These are phyloP conservation scores for Tyria jacobaeae DNA, from an alignment of 2,888 invertebrate species.

Conservation along the genomic window DNA sequence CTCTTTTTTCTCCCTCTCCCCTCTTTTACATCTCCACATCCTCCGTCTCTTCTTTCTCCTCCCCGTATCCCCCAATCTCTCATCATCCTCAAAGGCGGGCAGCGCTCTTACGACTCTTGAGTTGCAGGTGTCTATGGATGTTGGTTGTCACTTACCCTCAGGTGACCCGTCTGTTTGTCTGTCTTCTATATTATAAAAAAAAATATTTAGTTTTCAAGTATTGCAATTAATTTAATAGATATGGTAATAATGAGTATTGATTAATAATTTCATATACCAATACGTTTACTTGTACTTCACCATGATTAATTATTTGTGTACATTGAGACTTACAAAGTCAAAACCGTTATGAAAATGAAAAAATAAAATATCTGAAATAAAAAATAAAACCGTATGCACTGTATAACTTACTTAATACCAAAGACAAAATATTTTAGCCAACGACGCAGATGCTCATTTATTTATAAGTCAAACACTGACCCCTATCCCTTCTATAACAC, in stretches of 20 bases:
- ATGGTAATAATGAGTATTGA: neutral
- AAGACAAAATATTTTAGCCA: slow-evolving; percentile 10
- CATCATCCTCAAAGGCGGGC: no score
- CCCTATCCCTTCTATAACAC: slow-evolving; percentile 30
- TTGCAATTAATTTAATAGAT: neutral
- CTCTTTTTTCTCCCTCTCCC: no score
- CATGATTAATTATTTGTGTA: neutral
- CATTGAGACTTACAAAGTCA: neutral
- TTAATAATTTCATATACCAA: neutral
- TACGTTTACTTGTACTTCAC: neutral
- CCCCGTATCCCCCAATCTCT: no score
- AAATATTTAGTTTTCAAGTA: neutral
- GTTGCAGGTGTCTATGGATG: no score
- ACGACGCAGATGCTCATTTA: neutral
- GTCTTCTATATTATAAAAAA: no score
- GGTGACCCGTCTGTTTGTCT: no score
- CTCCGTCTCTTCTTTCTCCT: no score
- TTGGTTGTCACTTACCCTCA: no score
- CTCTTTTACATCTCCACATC: no score
- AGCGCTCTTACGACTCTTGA: no score
- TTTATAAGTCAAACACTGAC: slow-evolving; percentile 21
- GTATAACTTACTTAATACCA: slow-evolving; percentile 3
- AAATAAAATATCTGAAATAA: neutral
- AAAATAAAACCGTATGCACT: neutral
- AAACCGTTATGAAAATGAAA: neutral